These are phyloP conservation scores for Xylocopa sonorina DNA, from an alignment of 1,140 invertebrate species.

Conservation along the genomic window DNA sequence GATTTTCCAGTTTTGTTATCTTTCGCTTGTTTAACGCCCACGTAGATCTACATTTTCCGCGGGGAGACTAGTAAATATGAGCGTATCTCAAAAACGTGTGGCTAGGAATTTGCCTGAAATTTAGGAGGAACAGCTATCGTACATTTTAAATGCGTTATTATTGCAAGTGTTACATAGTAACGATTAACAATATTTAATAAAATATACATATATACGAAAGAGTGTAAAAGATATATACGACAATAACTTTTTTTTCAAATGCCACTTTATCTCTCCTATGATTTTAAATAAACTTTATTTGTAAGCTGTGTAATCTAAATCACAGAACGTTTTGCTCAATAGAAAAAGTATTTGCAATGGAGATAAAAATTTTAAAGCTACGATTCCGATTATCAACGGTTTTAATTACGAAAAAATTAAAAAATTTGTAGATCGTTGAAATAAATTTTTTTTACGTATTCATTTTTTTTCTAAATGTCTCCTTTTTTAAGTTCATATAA, in stretches of 20 bases:
- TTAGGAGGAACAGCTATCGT: neutral
- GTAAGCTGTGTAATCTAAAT: neutral
- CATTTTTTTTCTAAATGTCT: too few relatives aligned
- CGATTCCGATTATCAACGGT: neutral
- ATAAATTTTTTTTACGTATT: neutral
- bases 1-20: conserved; percentile 2
- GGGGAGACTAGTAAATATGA: neutral
- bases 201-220: neutral
- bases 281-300: neutral
- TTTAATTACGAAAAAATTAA: neutral
- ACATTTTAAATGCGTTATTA: neutral
- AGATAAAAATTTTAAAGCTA: neutral
- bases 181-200: neutral
- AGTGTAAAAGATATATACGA: too few relatives aligned
- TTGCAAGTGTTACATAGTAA: neutral
- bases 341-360: neutral
- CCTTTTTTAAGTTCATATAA: too few relatives aligned
- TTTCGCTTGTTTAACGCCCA: conserved; percentile 12
- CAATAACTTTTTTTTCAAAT: too few relatives aligned
- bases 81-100: conserved; percentile 8
- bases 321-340: neutral
- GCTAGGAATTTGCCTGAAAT: neutral
- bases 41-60: conserved; percentile 15
- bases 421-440: neutral
- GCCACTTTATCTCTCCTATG: too few relatives aligned